These are phyloP conservation scores for Esox masquinongy DNA, from an alignment of 2,797 vertebrate genomes.

Conservation along the genomic window DNA sequence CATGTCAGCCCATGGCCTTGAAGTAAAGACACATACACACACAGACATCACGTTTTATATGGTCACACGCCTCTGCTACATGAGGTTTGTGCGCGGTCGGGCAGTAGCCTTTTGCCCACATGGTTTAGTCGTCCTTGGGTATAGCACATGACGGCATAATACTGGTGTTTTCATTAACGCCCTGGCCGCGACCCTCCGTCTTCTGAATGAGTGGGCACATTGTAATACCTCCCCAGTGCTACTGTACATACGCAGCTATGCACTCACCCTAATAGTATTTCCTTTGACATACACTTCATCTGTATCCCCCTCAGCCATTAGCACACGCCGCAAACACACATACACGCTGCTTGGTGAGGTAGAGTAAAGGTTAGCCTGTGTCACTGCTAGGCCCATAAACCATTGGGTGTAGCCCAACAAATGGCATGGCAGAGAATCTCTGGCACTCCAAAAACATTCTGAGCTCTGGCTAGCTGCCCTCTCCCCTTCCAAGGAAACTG, in stretches of 20 bases:
- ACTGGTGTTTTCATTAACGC: constrained; percentile 36
- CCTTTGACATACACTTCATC: constrained; percentile 44
- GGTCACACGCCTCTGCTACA: not conserved
- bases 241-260: constrained; percentile 60
- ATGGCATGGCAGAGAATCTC: constrained; percentile 44
- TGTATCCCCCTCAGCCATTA: not conserved
- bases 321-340: constrained; percentile 25
- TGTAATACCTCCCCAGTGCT: constrained; percentile 54
- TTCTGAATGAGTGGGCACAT: constrained; percentile 43
- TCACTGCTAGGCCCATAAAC: constrained; percentile 36
- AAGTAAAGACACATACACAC: not conserved
- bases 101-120: constrained; percentile 33
- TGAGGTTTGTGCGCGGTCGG: constrained; percentile 6
- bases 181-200: constrained; percentile 24
- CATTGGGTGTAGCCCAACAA: constrained; percentile 12
- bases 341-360: not conserved
- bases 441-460: constrained; percentile 44
- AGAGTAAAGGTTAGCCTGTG: constrained; percentile 24
- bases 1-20: not conserved
- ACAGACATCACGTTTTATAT: not conserved
- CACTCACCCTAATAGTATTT: constrained; percentile 36
- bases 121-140: constrained; percentile 46
- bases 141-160: constrained; percentile 18
- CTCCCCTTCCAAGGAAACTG: constrained; percentile 34
- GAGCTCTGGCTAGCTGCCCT: constrained; percentile 19